Evolutionary conservation across 2,113 vertebrate genomes (phyloP).

Genomic region (Silurus glanis): DNA sequence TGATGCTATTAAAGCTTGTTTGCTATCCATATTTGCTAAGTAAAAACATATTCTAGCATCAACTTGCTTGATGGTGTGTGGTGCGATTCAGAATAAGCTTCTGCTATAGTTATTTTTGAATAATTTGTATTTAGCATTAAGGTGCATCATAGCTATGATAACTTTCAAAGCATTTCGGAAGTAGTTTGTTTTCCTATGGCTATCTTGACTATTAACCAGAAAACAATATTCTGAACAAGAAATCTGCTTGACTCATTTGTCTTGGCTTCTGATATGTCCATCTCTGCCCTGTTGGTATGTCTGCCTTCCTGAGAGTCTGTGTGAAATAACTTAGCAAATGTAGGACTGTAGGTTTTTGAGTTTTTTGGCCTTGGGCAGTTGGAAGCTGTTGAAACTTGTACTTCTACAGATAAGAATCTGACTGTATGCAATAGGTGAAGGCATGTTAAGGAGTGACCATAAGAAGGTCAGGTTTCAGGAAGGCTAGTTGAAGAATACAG

Average conservation of each 20-base stretch:
- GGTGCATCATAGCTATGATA: background rate
- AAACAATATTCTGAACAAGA: background rate
- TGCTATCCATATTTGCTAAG: background rate
- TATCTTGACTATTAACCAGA: background rate
- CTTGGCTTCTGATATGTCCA: background rate
- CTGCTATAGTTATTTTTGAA: background rate
- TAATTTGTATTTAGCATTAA: background rate
- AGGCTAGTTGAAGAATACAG: background rate
- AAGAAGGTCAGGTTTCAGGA: background rate
- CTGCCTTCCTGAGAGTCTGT: too few species aligned
- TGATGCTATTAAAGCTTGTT: background rate
- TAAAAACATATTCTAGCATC: background rate
- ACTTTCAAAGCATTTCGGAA: background rate
- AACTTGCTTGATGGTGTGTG: too few species aligned
- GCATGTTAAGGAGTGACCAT: background rate
- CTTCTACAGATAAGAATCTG: constrained; percentile 7
- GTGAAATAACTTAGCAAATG: background rate
- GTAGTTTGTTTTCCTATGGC: background rate
- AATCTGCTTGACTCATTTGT: background rate
- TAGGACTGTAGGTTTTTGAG: background rate
- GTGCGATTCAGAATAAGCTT: too few species aligned
- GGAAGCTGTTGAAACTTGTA: background rate
- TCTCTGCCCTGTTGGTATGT: background rate
- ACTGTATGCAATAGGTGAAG: background rate
- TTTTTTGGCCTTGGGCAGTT: background rate